A percentile compares a stretch with the other conserved stretches of the same genome.
Conservation (phyloP, 2,888 invertebrate genomes). For the Pachycephus smyrnensis region DNA sequence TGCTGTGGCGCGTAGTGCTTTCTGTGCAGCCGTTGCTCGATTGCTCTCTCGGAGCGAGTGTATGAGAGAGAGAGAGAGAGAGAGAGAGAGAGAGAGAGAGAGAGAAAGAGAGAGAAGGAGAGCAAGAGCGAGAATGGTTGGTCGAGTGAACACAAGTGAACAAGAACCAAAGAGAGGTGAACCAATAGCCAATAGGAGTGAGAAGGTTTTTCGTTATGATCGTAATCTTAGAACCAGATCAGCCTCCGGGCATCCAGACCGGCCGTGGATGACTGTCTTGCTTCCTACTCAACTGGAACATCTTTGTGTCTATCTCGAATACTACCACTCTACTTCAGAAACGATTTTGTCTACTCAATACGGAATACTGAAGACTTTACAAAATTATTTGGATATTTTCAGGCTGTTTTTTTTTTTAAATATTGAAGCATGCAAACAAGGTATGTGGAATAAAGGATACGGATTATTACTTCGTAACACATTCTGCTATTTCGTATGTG, state of each 20-base stretch:
- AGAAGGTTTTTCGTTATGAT: conserved; percentile 60
- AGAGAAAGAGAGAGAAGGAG: conserved; percentile 20
- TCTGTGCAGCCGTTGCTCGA: conserved; percentile 46
- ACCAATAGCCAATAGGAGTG: conserved; percentile 48
- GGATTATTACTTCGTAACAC: not conserved
- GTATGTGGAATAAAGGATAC: not conserved
- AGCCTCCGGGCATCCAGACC: conserved; percentile 50
- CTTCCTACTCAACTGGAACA: conserved; percentile 26
- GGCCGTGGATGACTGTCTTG: conserved; percentile 35
- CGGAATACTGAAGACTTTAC: not conserved
- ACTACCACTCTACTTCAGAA: not conserved
- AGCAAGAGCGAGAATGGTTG: too few species aligned
- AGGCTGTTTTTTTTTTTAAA: too few species aligned
- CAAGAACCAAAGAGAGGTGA: conserved; percentile 21
- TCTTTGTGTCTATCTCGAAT: not conserved
- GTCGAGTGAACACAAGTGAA: not conserved
- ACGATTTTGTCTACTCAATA: not conserved
- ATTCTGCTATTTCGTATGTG: not conserved
- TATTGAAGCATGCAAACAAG: not conserved
- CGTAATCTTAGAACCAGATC: conserved; percentile 58
- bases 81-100: conserved; percentile 24
- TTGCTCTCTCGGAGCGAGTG: conserved; percentile 1
- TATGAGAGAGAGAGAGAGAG: not conserved
- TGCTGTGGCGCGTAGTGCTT: conserved; percentile 44
- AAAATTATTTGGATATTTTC: not conserved